Percentiles rank a stretch among this genome's conserved stretches.
Evolutionary conservation across 2,888 invertebrate species (phyloP).

Genomic region (Dryadula phaetusa): DNA sequence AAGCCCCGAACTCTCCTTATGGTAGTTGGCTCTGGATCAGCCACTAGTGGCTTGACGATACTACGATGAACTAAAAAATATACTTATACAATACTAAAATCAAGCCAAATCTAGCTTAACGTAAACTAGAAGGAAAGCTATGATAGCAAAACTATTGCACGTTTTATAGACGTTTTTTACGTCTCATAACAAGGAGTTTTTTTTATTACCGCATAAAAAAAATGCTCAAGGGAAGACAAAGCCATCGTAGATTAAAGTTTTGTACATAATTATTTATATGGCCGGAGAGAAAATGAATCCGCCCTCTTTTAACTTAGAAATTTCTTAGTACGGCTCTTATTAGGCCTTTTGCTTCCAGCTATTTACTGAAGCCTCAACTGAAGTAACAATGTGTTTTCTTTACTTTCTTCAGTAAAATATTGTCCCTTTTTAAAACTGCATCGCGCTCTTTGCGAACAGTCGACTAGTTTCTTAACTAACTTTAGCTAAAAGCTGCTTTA

Average conservation of each 20-base stretch:
- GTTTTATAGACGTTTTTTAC: constrained; percentile 20
- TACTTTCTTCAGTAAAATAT: constrained; percentile 7
- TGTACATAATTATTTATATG: constrained; percentile 48
- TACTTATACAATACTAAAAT: too few species aligned
- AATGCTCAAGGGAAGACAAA: constrained; percentile 45
- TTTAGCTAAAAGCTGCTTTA: background rate
- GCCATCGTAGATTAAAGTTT: constrained; percentile 46
- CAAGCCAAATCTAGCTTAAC: too few species aligned
- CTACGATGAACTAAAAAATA: too few species aligned
- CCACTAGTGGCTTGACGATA: too few species aligned
- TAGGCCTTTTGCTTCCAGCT: constrained; percentile 40
- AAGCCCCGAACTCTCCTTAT: too few species aligned
- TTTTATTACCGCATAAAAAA: constrained; percentile 33
- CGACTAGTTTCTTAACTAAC: background rate
- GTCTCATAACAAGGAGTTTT: constrained; percentile 16
- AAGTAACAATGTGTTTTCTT: constrained; percentile 38
- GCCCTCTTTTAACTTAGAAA: constrained; percentile 45
- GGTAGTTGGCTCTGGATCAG: too few species aligned
- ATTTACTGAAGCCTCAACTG: constrained; percentile 32
- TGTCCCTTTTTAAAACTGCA: constrained; percentile 1
- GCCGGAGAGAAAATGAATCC: constrained; percentile 44
- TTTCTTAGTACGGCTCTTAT: constrained; percentile 43
- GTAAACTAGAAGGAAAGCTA: constrained; percentile 17
- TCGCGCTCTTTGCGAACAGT: constrained; percentile 1
- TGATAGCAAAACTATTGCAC: constrained; percentile 26